Evolutionary conservation across 1,140 invertebrate species (phyloP), one percentile per base, ranked within the genome.

Genomic region (Hycleus phaleratus): DNA sequence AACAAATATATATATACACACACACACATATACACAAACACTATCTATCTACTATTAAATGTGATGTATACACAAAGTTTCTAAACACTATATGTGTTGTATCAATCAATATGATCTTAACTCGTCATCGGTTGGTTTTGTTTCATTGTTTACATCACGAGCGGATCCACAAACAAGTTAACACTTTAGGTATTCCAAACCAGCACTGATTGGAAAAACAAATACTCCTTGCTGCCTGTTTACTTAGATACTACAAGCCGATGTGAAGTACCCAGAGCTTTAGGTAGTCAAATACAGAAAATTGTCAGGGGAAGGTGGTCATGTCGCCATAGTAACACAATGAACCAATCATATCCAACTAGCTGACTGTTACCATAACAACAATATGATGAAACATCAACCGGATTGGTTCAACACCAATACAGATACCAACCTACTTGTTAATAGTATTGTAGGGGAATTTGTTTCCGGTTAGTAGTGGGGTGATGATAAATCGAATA

Each of bases 131-230:
- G 61, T 64, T 32, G 70, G 66, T 72, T 71, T 69, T 73, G 70
- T 72, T 71, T 73, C 71, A 72, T 73, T 73, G 72, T 73, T 73
- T 73, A 73, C 72, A 73, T 73, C 72, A 71, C 72, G 69, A 72
- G 63, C 69, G 62, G 66, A 66, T 71, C 65, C 71, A 72, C 71
- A 73, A 73, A 73, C 71, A 73, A 73, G 67, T 73, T 73, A 73
- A 73, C 71, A 73, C 71, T 72, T 72, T 73, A 71, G 71, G 70
- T 70, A 73, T 73, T 71, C 71, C 72, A 70, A 73, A 71, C 70
- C 68, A 68, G 70, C 72, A 74, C 72, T 74, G 71, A 74, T 74
- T 74, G 72, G 69, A 72, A 74, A 73, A 74, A 72, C 71, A 74
- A 74, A 74, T 73, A 74, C 71, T 72, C 70, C 70, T 70, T 64